phyloP scores from a whole-genome alignment of 1,140 invertebrate species.

The Harpegnathos saltator region DNA sequence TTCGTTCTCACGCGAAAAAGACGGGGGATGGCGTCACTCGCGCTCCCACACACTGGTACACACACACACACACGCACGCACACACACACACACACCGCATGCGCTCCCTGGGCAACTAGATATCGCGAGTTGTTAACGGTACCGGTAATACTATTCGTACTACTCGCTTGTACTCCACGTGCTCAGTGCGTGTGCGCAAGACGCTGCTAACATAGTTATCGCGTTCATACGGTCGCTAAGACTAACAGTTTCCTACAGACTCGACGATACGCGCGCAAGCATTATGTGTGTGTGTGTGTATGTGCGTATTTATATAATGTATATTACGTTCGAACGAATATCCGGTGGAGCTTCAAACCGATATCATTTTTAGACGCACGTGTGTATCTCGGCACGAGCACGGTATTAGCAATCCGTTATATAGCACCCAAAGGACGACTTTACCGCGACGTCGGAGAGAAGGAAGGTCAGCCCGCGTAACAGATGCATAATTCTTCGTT shows the following conservation, averaged over 20 bases:
- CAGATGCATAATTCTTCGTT: constrained; percentile 43
- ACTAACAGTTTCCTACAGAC: constrained; percentile 28
- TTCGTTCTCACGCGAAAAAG: constrained; percentile 70
- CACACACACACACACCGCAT: neutral
- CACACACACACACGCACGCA: constrained; percentile 26
- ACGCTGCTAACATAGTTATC: constrained; percentile 70
- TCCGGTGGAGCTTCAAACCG: constrained; percentile 22
- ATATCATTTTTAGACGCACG: constrained; percentile 11
- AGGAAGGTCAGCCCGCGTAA: constrained; percentile 43
- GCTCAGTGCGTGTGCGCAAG: constrained; percentile 49
- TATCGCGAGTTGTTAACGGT: constrained; percentile 66
- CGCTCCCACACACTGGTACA: constrained; percentile 20
- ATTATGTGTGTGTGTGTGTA: too few species aligned
- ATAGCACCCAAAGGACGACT: neutral
- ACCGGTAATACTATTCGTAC: constrained; percentile 64
- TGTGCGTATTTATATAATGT: too few species aligned
- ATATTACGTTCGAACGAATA: neutral
- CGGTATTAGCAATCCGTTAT: constrained; percentile 9
- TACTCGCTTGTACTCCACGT: constrained; percentile 57
- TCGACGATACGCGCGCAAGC: neutral
- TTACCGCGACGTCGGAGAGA: constrained; percentile 14
- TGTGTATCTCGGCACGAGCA: neutral
- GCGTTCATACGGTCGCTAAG: constrained; percentile 35
- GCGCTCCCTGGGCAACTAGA: constrained; percentile 28
- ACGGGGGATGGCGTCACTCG: constrained; percentile 65